Evolutionary conservation across 1,140 invertebrate species (phyloP), one percentile per base, ranked within the genome.

Genomic region (Zeugodacus cucurbitae): DNA sequence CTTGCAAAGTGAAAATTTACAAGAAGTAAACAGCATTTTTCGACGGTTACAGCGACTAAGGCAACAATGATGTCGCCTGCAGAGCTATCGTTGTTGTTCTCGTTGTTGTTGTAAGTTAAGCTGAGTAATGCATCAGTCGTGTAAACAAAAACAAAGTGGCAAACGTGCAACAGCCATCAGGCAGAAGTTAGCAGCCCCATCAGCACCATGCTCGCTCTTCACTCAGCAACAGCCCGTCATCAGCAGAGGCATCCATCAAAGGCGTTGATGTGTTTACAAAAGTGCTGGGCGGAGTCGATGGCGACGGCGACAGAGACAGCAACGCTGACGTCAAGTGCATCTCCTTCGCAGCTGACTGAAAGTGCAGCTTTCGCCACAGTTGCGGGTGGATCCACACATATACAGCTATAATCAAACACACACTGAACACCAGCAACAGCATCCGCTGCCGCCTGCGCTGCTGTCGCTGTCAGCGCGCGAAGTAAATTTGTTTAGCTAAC

Each of bases 221-320:
- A 82, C 11, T 2, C 20, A 82, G 3, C 74, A 82, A 1, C 41
- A 54, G 11, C n/a, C 0, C 41, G 34, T 82, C 74, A 82, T 26
- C 74, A 82, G 32, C 41, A 48, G 10, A 82, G 41, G 74, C 74
- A 82, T 82, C 41, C 74, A 82, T 82, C 74, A 82, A 82, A 82
- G 74, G 74, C 74, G 74, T 82, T 82, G 74, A 82, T 82, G 74
- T 82, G 74, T 82, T 82, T 82, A 82, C 74, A 82, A 82, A 82
- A 82, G 74, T 82, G 37, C 37, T 74, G 48, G 41, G 41, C 74
- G 44, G 11, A n/a, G 41, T 22, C 62, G 67, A 37, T 20, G 67
- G 32, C 32, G 34, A 8, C 32, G 22, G 64, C 14, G 26, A 11
- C 32, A 14, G 64, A 3, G 26, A 11, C 32, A 14, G 74, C 74